Base-by-base conservation (phyloP, 1,140 invertebrate species). In the Cheumatopsyche charites region DNA sequence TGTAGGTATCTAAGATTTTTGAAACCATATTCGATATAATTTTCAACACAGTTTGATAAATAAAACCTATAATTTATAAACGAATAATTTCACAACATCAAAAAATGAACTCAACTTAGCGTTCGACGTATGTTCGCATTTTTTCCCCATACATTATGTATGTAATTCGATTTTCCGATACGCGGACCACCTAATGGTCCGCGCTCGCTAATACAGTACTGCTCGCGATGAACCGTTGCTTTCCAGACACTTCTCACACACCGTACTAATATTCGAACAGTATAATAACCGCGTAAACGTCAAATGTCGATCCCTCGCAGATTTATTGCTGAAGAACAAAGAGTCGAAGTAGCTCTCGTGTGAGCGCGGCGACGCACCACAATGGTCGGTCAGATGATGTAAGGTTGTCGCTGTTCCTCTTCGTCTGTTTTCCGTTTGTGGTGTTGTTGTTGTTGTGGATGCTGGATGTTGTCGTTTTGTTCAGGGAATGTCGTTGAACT, bases 401-500 rank as follows among this genome's bases (percentile, higher is more conserved):
- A 66, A 66, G 63, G 62, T 63, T 63, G 62, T 63, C 29, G 36
- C 29, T 63, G 29, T 42, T 36, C 29, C 9, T 36, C 29, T 36
- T 36, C 29, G 9, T 36, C 29, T 36, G 29, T 36, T 36, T 36
- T 3, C 29, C 29, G 29, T 36, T 36, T 36, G 29, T 36, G 29
- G 29, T 36, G 13, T 47, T 47, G 43, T 47, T 47, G 4, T 47
- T 47, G 52, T 58, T 58, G 47, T 52, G 4, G 47, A 9, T 52
- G 12, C 15, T 19, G 21, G 47, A 9, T 52, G 15, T 58, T 58
- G 17, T 62, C 11, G 29, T 36, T 36, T 36, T 63, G 29, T 42
- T 63, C 26, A n/a, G 36, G 21, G 42, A 66, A 58, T 66, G 63
- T 66, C 63, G 43, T 45, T 66, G 63, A 66, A 66, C 63, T 21